Conservation (phyloP, 2,797 vertebrate genomes). For the Calcarius lapponicus region DNA sequence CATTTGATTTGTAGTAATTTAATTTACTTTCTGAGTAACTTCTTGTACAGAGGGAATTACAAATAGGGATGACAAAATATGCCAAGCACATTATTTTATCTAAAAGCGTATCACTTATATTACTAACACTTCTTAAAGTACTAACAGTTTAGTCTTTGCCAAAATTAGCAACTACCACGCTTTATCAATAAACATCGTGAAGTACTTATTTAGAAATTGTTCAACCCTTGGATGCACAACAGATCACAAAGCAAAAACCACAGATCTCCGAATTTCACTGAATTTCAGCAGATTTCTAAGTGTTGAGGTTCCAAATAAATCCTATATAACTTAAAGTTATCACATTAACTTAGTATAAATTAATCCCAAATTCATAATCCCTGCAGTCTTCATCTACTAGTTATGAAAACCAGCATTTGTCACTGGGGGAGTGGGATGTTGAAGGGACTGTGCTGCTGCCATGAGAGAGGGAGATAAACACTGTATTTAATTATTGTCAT, state of each 20-base stretch:
- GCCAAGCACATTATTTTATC: neutral
- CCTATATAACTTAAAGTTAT: neutral
- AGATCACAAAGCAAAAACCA: neutral
- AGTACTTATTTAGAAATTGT: neutral
- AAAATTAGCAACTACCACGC: neutral
- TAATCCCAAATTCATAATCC: neutral
- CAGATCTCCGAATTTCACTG: neutral
- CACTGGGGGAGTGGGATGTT: rapidly evolving
- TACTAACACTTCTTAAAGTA: neutral
- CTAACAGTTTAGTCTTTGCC: neutral
- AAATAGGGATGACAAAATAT: neutral
- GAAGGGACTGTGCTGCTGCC: neutral
- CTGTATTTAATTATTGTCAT: neutral
- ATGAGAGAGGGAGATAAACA: neutral
- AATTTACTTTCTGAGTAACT: neutral
- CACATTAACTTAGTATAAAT: neutral
- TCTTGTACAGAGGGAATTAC: neutral
- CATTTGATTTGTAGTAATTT: neutral
- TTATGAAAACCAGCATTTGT: neutral
- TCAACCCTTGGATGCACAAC: neutral
- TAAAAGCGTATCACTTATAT: neutral
- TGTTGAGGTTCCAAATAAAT: neutral
- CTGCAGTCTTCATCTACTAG: neutral
- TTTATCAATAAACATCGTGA: neutral
- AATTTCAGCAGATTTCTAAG: neutral